Conservation (phyloP, 2,797 vertebrate species). For the Semotilus atromaculatus region DNA sequence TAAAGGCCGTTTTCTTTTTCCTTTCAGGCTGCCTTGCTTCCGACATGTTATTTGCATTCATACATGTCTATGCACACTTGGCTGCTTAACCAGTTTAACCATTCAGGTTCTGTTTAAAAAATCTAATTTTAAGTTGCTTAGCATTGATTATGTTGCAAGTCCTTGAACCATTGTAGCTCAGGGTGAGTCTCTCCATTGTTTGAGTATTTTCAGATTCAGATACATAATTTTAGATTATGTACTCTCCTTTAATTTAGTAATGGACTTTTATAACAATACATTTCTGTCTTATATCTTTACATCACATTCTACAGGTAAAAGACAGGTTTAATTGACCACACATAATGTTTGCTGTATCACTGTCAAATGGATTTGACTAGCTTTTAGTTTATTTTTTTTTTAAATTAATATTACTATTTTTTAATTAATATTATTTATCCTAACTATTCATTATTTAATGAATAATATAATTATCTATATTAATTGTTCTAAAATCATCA, state of each 20-base stretch:
- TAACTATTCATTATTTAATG: neutral
- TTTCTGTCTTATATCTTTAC: constrained; percentile 31
- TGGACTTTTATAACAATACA: constrained; percentile 35
- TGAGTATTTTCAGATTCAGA: constrained; percentile 50
- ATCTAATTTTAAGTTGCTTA: constrained; percentile 50
- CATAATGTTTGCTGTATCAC: neutral
- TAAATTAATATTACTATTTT: neutral
- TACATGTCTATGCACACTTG: constrained; percentile 46
- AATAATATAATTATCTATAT: neutral
- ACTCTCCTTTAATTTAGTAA: constrained; percentile 52
- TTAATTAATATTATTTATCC: neutral
- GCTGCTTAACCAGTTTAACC: constrained; percentile 46
- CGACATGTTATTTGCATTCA: constrained; percentile 54
- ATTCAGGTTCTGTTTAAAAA: constrained; percentile 48
- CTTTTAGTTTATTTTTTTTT: neutral
- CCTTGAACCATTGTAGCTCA: constrained; percentile 57
- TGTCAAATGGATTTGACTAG: constrained; percentile 10
- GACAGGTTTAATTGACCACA: neutral
- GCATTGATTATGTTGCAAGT: constrained; percentile 57
- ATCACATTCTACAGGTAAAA: constrained; percentile 22
- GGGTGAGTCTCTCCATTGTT: constrained; percentile 56
- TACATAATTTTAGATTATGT: constrained; percentile 40
- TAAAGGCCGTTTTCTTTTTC: constrained; percentile 72
- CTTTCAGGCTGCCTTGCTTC: constrained; percentile 36
- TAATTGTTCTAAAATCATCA: neutral